Percentiles rank a stretch among this genome's conserved stretches.
phyloP scores from a whole-genome alignment of 2,113 vertebrate species.

The Eudyptes chrysolophus region DNA sequence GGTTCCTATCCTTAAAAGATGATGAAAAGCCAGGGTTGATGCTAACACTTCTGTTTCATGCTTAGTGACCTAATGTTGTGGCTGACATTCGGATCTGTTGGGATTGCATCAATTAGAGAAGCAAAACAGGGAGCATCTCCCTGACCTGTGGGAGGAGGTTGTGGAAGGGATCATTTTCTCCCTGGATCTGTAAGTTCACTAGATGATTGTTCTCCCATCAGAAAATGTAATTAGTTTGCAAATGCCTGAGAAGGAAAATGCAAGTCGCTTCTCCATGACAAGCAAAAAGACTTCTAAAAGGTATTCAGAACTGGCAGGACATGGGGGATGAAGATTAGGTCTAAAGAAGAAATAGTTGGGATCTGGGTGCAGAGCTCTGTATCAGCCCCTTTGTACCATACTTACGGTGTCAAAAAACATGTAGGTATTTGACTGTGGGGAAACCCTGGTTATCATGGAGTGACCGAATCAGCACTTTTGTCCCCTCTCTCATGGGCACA shows the following conservation, averaged over 20 bases:
- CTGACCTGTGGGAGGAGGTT: not conserved
- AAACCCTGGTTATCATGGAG: not conserved
- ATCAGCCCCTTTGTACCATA: not conserved
- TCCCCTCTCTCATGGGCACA: not conserved
- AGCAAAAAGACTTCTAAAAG: not conserved
- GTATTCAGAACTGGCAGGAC: not conserved
- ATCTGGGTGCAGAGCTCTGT: not conserved
- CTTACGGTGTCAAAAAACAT: rapidly evolving
- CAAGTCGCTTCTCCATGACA: not conserved
- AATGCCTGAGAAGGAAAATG: not conserved
- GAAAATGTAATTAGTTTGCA: not conserved
- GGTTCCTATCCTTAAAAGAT: not conserved
- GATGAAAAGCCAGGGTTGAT: not conserved
- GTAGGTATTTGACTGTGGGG: not conserved
- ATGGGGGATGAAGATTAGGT: no score
- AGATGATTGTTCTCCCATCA: not conserved
- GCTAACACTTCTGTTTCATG: not conserved
- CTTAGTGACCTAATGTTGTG: not conserved
- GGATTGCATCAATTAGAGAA: not conserved
- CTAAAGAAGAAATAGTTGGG: not conserved
- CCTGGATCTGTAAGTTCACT: not conserved
- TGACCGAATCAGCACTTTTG: not conserved
- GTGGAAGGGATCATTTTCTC: not conserved
- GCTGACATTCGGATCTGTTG: not conserved
- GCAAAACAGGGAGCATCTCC: not conserved